Evolutionary conservation across 2,113 vertebrate genomes (phyloP).

Genomic region (Etia nguti): DNA sequence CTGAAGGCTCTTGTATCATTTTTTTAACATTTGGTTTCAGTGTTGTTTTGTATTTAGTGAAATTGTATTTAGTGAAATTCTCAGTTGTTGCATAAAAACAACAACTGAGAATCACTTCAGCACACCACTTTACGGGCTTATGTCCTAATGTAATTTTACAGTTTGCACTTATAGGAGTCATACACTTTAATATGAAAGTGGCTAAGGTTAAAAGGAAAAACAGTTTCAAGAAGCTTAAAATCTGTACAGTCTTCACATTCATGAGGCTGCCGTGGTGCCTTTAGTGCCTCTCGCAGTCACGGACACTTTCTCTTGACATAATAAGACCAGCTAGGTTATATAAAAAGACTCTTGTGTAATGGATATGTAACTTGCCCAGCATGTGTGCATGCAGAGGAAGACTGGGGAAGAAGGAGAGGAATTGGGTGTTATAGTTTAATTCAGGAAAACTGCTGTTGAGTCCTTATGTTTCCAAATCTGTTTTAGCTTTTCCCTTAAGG

Average conservation of each 20-base stretch:
- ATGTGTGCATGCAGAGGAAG: neutral
- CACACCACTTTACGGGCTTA: neutral
- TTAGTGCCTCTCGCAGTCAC: conserved; percentile 8
- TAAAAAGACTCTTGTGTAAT: conserved; percentile 63
- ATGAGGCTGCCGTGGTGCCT: neutral
- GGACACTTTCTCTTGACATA: conserved; percentile 48
- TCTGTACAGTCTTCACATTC: neutral
- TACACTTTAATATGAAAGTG: neutral
- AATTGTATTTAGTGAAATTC: neutral
- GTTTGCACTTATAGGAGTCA: neutral
- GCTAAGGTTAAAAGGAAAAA: neutral
- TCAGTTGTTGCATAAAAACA: neutral
- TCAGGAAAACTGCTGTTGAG: neutral
- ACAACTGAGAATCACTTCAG: neutral
- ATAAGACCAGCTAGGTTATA: conserved; percentile 58
- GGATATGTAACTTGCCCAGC: conserved; percentile 29
- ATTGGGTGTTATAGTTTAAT: neutral
- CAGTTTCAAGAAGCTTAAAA: neutral
- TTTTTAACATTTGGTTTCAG: neutral
- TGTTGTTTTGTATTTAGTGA: neutral
- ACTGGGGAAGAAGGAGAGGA: neutral
- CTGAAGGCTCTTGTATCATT: neutral
- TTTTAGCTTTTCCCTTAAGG: neutral
- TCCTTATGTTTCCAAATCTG: neutral
- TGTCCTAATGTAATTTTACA: neutral